Base-by-base conservation (phyloP, 1,140 invertebrate species). In the Hetaerina americana region DNA sequence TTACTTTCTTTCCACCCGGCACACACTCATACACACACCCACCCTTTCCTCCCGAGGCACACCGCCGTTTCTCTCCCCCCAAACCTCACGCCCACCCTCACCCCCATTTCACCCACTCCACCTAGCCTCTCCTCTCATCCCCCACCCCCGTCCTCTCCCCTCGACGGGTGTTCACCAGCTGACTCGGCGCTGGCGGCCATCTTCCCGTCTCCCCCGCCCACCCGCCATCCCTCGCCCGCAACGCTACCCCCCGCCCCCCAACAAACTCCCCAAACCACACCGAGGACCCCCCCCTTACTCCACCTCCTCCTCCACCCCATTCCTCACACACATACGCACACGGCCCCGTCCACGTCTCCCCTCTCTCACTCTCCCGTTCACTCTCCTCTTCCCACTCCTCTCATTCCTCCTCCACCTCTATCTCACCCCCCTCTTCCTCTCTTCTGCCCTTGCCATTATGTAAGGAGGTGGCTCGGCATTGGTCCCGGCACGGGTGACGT, bases 371-470 rank as follows among this genome's bases (percentile, higher is more conserved):
- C n/a, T n/a, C n/a, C n/a, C n/a, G n/a, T n/a, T n/a, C n/a, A n/a
- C n/a, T n/a, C n/a, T n/a, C n/a, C n/a, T n/a, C n/a, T 12, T 57
- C 40, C 40, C 40, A 18, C 31, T 40, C 40, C 22, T 57, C 40
- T 12, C 3, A 57, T 57, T n/a, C 40, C 40, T 57, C 27, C 68
- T 22, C 68, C 26, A 69, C n/a, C n/a, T 28, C 28, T 69, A 28
- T 25, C 18, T 28, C 68, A n/a, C 28, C n/a, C 28, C n/a, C 68
- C 26, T 22, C 26, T 26, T 22, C 68, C 26, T 27, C 28, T 27
- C 28, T 22, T 27, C 68, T 69, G 68, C 68, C 68, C 68, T 69
- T 69, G 68, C 68, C 68, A 27, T 69, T 69, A 69, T 69, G 68
- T 69, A 69, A 69, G 68, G 28, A 69, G 26, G 26, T 26, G 24